Evolutionary conservation across 2,888 invertebrate genomes (phyloP).

Genomic region (Epinotia brunnichana): DNA sequence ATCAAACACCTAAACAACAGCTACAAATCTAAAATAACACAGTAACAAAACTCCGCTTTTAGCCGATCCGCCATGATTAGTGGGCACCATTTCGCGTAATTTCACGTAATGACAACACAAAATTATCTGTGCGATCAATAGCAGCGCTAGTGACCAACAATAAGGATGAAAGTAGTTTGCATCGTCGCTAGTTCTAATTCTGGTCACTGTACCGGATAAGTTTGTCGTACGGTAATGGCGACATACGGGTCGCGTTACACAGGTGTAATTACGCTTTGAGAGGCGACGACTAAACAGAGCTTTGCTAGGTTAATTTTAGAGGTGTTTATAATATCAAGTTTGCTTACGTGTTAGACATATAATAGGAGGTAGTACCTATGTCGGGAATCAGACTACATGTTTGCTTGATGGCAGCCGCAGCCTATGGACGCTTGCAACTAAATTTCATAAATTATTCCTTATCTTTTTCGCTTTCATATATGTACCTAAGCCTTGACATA

Average conservation of each 20-base stretch:
- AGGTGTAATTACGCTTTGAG: slow-evolving; percentile 54
- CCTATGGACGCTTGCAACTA: too few relatives aligned
- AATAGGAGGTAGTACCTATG: slow-evolving; percentile 12
- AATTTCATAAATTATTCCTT: too few relatives aligned
- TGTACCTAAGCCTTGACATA: too few relatives aligned
- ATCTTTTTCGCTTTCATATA: too few relatives aligned
- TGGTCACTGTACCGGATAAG: slow-evolving; percentile 11
- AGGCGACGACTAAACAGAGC: slow-evolving; percentile 36
- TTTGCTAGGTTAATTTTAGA: slow-evolving; percentile 36
- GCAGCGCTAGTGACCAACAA: slow-evolving; percentile 14
- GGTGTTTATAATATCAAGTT: slow-evolving; percentile 45
- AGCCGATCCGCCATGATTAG: slow-evolving; percentile 56
- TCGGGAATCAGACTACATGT: not conserved
- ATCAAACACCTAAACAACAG: slow-evolving; percentile 37
- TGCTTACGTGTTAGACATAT: slow-evolving; percentile 40
- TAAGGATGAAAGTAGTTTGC: slow-evolving; percentile 2
- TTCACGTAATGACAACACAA: slow-evolving; percentile 61
- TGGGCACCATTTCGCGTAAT: slow-evolving; percentile 53
- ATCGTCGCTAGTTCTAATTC: slow-evolving; percentile 14
- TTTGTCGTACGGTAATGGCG: slow-evolving; percentile 36
- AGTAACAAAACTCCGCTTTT: slow-evolving; percentile 47
- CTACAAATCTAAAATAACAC: slow-evolving; percentile 43
- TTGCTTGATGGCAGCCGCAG: too few relatives aligned
- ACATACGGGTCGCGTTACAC: slow-evolving; percentile 65
- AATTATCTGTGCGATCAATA: slow-evolving; percentile 4